Percentiles rank a stretch among this genome's conserved stretches.
phyloP scores from a whole-genome alignment of 2,797 vertebrate species.

The Muraenolepis orangiensis region DNA sequence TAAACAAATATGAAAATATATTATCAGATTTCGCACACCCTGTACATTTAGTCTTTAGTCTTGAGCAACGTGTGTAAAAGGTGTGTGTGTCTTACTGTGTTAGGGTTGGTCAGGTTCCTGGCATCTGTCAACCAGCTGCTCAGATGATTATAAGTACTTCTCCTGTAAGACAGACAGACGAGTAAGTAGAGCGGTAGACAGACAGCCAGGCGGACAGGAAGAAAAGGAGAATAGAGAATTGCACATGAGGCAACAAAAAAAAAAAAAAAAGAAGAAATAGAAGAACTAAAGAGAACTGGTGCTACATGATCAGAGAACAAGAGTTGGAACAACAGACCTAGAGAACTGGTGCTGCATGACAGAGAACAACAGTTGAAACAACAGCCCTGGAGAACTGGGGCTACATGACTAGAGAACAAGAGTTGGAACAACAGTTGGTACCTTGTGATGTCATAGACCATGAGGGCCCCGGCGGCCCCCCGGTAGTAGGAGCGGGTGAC shows the following conservation, averaged over 20 bases:
- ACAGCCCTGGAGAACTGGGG: no score
- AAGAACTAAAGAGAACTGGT: no score
- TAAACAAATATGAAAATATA: background rate
- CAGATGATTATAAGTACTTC: constrained; percentile 92
- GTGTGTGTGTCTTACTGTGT: constrained; percentile 10
- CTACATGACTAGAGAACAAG: no score
- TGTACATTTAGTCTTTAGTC: background rate
- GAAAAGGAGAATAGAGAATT: background rate
- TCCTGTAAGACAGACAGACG: constrained; percentile 64
- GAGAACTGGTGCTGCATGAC: no score
- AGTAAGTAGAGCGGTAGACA: background rate
- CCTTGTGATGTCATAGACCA: constrained; percentile 99
- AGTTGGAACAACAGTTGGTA: no score
- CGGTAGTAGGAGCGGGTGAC: constrained; percentile 97
- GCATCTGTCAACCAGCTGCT: constrained; percentile 97
- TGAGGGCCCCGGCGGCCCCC: constrained; percentile 93
- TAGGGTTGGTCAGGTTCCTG: constrained; percentile 86
- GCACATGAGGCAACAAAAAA: no score
- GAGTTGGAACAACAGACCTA: no score
- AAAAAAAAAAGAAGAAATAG: no score
- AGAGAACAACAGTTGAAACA: no score
- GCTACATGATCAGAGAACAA: no score
- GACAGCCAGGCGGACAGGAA: background rate
- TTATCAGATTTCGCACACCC: background rate
- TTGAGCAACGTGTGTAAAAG: background rate